These are phyloP conservation scores for Caenorhabditis plicata DNA, from an alignment of 2,888 invertebrate genomes.

Conservation along the genomic window DNA sequence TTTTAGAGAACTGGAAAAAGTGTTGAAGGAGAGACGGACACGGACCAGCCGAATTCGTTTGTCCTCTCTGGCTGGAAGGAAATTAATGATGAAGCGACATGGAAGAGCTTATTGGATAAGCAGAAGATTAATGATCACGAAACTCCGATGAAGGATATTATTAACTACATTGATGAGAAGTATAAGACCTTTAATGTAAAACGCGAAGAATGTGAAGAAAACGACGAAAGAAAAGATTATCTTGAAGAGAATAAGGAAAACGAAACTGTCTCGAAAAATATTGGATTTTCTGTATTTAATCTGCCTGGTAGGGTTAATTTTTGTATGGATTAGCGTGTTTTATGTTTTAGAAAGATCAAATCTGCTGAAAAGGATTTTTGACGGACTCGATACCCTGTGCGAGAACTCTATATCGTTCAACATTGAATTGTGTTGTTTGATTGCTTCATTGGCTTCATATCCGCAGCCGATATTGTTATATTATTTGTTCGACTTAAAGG, in stretches of 20 bases:
- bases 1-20: not conserved
- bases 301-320: no score
- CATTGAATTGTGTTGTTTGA: conserved; percentile 71
- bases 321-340: not conserved
- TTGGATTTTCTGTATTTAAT: not conserved
- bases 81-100: conserved; percentile 7
- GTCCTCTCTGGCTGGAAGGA: conserved; percentile 42
- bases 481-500: conserved; percentile 75
- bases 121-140: conserved; percentile 18
- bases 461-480: conserved; percentile 86
- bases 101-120: conserved; percentile 17
- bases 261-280: no score
- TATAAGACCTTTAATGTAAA: conserved; percentile 13
- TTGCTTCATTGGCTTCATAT: conserved; percentile 82
- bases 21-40: not conserved
- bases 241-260: no score
- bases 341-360: conserved; percentile 22
- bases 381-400: conserved; percentile 30
- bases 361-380: conserved; percentile 28
- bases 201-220: conserved; percentile 14
- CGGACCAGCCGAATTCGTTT: conserved; percentile 16
- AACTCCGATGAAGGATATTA: conserved; percentile 2
- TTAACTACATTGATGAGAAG: conserved; percentile 10
- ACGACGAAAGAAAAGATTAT: conserved; percentile 4
- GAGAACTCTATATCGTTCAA: conserved; percentile 38